Conservation (phyloP, 2,888 invertebrate species). For the Bhutanitis thaidina region DNA sequence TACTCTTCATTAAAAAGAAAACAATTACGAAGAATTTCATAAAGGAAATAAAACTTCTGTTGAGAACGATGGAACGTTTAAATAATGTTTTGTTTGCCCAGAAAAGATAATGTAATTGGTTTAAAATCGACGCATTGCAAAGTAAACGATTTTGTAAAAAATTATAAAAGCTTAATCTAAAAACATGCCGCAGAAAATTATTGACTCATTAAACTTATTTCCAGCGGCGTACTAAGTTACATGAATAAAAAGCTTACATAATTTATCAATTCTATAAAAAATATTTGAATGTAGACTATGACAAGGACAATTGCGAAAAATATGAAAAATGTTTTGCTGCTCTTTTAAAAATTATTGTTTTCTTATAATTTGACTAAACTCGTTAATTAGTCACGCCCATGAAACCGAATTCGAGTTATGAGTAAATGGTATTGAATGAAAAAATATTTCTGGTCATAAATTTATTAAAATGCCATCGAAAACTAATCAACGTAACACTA, state of each 20-base stretch:
- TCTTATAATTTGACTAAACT: constrained; percentile 10
- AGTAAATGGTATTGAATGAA: constrained; percentile 4
- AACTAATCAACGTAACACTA: constrained; percentile 9
- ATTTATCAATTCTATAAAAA: too few relatives aligned
- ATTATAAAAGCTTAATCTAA: too few relatives aligned
- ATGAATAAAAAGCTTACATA: too few relatives aligned
- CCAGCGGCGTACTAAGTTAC: not conserved
- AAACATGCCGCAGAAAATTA: too few relatives aligned
- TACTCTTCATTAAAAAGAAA: too few relatives aligned
- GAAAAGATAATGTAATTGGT: not conserved
- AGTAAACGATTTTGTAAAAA: not conserved
- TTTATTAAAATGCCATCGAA: constrained; percentile 18
- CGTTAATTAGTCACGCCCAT: constrained; percentile 16
- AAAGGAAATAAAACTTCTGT: too few relatives aligned
- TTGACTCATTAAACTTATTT: not conserved
- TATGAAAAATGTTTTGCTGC: not conserved
- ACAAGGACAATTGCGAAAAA: constrained; percentile 8
- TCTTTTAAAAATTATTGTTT: not conserved
- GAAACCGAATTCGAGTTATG: constrained; percentile 1
- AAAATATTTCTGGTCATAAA: constrained; percentile 13
- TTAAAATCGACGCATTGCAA: not conserved
- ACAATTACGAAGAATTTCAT: too few relatives aligned
- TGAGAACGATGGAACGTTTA: too few relatives aligned
- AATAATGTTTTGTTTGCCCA: not conserved
- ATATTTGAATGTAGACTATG: too few relatives aligned